phyloP scores from a whole-genome alignment of 2,888 invertebrate species.

The Eurytoma adleriae region DNA sequence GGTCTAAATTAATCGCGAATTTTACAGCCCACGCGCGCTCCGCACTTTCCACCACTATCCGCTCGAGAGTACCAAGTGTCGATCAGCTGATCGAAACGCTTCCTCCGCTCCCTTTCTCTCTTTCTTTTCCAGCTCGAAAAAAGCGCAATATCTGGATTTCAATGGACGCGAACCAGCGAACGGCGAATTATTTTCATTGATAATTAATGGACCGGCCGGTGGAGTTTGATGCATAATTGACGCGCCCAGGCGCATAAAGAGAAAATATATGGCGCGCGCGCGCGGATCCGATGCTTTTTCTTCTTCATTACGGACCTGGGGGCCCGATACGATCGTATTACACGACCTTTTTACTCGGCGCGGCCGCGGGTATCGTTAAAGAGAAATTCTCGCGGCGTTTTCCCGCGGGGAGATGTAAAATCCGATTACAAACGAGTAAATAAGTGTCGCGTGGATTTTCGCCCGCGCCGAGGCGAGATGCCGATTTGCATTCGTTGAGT shows the following conservation, averaged over 20 bases:
- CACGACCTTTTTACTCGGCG: slow-evolving; percentile 34
- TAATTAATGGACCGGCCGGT: slow-evolving; percentile 18
- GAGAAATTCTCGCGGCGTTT: slow-evolving; percentile 36
- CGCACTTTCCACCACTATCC: not conserved
- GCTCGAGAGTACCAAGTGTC: not conserved
- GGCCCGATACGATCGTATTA: slow-evolving; percentile 36
- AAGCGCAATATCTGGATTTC: not conserved
- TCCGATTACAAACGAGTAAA: slow-evolving; percentile 36
- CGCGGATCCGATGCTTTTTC: slow-evolving; percentile 7
- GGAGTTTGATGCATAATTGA: slow-evolving; percentile 18
- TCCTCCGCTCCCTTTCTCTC: not conserved
- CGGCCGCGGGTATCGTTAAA: slow-evolving; percentile 28
- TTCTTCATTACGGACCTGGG: slow-evolving; percentile 1
- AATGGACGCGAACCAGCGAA: not conserved
- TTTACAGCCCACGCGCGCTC: slow-evolving; percentile 6
- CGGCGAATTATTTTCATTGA: not conserved
- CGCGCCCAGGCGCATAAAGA: not conserved
- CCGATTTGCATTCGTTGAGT: slow-evolving; percentile 43
- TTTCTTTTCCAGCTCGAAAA: not conserved
- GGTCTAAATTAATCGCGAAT: slow-evolving; percentile 34
- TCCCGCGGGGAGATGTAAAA: slow-evolving; percentile 29
- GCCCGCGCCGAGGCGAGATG: not conserved
- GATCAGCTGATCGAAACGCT: not conserved
- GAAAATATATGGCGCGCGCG: slow-evolving; percentile 8
- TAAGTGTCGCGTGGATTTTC: slow-evolving; percentile 12